A percentile compares a stretch with the other conserved stretches of the same genome.
These are phyloP conservation scores for Cygnus atratus DNA, from an alignment of 2,113 vertebrate species.

Conservation along the genomic window DNA sequence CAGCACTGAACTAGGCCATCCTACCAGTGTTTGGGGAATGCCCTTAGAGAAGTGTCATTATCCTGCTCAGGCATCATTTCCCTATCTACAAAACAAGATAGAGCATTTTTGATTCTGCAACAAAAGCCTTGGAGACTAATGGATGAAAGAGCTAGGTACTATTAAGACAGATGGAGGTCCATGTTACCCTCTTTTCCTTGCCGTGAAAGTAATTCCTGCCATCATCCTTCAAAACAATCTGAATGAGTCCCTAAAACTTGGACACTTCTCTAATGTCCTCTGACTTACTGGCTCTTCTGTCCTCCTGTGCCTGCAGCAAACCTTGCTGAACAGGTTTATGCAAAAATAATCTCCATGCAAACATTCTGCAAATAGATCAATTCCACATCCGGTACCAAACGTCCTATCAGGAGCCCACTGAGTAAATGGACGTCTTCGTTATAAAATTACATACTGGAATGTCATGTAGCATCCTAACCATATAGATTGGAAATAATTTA, in stretches of 20 bases:
- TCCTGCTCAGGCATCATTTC: neutral
- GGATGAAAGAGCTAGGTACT: neutral
- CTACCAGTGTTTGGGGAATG: neutral
- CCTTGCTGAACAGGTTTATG: conserved; percentile 7
- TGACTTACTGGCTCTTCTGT: neutral
- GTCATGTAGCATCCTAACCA: neutral
- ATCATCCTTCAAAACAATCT: neutral
- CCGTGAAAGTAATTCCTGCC: neutral
- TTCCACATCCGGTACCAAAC: neutral
- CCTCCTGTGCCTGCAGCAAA: neutral
- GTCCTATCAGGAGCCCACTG: neutral
- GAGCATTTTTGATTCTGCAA: neutral
- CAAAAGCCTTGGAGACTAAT: neutral
- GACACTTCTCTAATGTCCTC: neutral
- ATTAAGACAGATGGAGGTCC: neutral
- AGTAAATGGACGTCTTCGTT: neutral
- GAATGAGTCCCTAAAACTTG: neutral
- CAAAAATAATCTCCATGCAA: conserved; percentile 1
- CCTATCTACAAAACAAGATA: neutral
- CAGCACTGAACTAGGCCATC: neutral
- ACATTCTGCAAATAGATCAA: neutral
- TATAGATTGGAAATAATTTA: neutral
- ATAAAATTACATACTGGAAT: neutral
- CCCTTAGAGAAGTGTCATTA: no score
- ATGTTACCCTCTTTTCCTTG: neutral